Evolutionary conservation across 2,113 vertebrate species (phyloP).

Genomic region (Urocolius indicus): DNA sequence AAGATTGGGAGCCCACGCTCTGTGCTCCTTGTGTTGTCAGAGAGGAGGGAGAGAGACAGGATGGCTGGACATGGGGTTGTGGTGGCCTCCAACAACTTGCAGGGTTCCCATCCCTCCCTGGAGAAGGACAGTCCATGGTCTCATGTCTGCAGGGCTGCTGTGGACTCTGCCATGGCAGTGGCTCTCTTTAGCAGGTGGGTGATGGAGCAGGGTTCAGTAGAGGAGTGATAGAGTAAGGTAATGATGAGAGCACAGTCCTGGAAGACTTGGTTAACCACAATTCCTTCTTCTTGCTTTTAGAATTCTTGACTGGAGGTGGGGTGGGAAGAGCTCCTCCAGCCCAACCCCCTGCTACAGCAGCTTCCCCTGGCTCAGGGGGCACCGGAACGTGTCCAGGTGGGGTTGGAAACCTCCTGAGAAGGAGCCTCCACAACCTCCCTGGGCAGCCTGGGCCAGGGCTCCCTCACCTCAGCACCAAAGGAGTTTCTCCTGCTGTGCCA

Average conservation of each 20-base stretch:
- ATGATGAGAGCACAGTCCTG: fast-evolving
- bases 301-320: too few relatives aligned
- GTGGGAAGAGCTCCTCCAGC: too few relatives aligned
- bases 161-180: neutral
- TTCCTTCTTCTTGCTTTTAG: neutral
- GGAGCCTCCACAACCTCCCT: too few relatives aligned
- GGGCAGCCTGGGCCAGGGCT: too few relatives aligned
- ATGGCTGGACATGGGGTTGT: neutral
- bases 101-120: neutral
- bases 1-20: fast-evolving
- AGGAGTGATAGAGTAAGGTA: neutral
- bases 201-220: neutral
- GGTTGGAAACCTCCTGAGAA: too few relatives aligned
- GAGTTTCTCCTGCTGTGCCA: too few relatives aligned
- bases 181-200: neutral
- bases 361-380: too few relatives aligned
- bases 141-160: neutral
- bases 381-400: too few relatives aligned
- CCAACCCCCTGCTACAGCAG: too few relatives aligned
- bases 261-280: neutral
- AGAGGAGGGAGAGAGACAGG: neutral
- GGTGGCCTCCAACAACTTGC: neutral
- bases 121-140: fast-evolving
- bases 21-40: neutral
- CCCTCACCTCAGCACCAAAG: too few relatives aligned